phyloP scores from a whole-genome alignment of 2,797 vertebrate genomes.

The Sebastes dallii region DNA sequence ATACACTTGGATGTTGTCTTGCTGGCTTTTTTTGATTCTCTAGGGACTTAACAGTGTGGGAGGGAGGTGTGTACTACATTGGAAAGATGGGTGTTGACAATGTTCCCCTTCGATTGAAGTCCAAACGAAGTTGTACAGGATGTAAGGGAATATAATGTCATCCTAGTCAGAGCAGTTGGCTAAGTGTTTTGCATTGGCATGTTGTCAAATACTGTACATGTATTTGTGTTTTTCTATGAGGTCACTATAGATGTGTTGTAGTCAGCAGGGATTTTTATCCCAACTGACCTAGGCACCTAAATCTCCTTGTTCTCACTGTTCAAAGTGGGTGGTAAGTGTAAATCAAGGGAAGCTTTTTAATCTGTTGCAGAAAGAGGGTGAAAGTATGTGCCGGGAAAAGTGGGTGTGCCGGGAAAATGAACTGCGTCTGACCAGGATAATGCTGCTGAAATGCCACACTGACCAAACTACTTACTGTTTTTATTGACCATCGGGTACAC shows the following conservation, averaged over 20 bases:
- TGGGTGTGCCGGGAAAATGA: slow-evolving; percentile 69
- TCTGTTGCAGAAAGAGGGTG: slow-evolving; percentile 46
- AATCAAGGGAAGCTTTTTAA: slow-evolving; percentile 53
- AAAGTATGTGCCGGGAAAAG: slow-evolving; percentile 37
- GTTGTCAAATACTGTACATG: neutral
- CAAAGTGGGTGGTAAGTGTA: slow-evolving; percentile 62
- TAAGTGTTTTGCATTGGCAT: neutral
- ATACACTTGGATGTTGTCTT: slow-evolving; percentile 20
- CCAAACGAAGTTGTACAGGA: neutral
- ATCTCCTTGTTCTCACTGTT: slow-evolving; percentile 42
- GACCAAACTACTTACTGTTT: slow-evolving; percentile 61
- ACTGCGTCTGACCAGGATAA: slow-evolving; percentile 61
- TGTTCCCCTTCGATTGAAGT: slow-evolving; percentile 17
- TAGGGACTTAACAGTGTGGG: slow-evolving; percentile 1
- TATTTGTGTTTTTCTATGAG: slow-evolving; percentile 10
- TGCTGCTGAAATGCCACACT: slow-evolving; percentile 58
- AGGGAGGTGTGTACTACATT: neutral
- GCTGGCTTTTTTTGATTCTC: neutral
- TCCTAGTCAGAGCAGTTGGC: neutral
- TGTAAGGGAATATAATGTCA: neutral
- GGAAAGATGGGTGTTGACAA: slow-evolving; percentile 6
- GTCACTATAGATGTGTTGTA: slow-evolving; percentile 8
- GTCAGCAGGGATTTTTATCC: slow-evolving; percentile 15
- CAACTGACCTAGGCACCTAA: slow-evolving; percentile 17
- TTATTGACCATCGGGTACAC: slow-evolving; percentile 57